Percentiles rank a stretch among this genome's conserved stretches.
Evolutionary conservation across 2,888 invertebrate genomes (phyloP).

Genomic region (Troilus luridus): DNA sequence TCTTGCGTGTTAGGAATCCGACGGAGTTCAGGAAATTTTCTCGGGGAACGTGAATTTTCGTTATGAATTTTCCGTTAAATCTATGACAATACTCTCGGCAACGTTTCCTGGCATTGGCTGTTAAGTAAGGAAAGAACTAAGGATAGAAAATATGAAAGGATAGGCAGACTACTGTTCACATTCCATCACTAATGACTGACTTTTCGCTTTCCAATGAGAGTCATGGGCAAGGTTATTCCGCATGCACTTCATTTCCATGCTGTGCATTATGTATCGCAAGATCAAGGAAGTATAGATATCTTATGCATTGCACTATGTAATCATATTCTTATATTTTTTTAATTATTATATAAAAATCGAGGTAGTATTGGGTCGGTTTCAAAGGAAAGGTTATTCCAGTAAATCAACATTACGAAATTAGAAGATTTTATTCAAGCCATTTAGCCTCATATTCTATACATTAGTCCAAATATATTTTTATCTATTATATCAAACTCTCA

Average conservation of each 20-base stretch:
- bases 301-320: too few relatives aligned
- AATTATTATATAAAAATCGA: too few relatives aligned
- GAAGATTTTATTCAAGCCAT: too few relatives aligned
- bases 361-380: too few relatives aligned
- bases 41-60: background rate
- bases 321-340: too few relatives aligned
- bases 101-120: background rate
- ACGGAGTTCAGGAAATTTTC: background rate
- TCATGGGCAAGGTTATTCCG: slow-evolving; percentile 26
- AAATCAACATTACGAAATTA: too few relatives aligned
- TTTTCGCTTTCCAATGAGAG: slow-evolving; percentile 46
- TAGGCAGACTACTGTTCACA: background rate
- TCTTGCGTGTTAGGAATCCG: too few relatives aligned
- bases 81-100: background rate
- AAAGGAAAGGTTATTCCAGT: too few relatives aligned
- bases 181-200: slow-evolving; percentile 24
- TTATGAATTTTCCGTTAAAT: background rate
- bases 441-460: too few relatives aligned
- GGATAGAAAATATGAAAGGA: slow-evolving; percentile 18
- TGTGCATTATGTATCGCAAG: background rate
- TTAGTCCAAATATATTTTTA: too few relatives aligned
- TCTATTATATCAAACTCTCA: too few relatives aligned
- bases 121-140: background rate
- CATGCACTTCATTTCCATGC: slow-evolving; percentile 22
- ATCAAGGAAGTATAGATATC: background rate